These are phyloP conservation scores for Zele albiditarsus DNA, from an alignment of 2,888 invertebrate genomes.

Conservation along the genomic window DNA sequence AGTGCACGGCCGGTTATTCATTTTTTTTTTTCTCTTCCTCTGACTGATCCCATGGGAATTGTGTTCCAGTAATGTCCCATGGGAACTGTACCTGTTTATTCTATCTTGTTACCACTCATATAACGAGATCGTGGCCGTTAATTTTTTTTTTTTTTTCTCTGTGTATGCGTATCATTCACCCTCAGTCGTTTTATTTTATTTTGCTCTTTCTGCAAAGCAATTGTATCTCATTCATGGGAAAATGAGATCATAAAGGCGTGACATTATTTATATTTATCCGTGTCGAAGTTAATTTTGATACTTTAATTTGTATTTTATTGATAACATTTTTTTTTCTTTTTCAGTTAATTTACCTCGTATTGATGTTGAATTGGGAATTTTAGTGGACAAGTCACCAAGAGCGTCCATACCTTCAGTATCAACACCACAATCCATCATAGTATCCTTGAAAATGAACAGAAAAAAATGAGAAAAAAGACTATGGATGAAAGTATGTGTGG, in stretches of 20 bases:
- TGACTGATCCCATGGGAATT: constrained; percentile 63
- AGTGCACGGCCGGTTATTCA: background rate
- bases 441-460: constrained; percentile 55
- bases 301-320: background rate
- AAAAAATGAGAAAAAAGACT: no score
- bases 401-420: constrained; percentile 60
- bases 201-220: background rate
- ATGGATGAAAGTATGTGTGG: constrained; percentile 10
- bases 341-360: constrained; percentile 62
- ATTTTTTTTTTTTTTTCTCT: background rate
- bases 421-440: constrained; percentile 66
- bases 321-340: constrained; percentile 17
- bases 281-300: background rate
- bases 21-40: constrained; percentile 24
- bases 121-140: background rate
- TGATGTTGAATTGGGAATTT: constrained; percentile 58
- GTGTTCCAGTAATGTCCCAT: constrained; percentile 62
- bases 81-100: constrained; percentile 59
- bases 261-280: background rate
- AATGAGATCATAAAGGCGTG: background rate
- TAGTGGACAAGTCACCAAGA: constrained; percentile 58
- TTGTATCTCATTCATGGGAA: background rate
- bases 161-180: background rate
- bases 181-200: background rate
- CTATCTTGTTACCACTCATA: background rate